Conservation (phyloP, 2,797 vertebrate species). For the Rallus crepitans region DNA sequence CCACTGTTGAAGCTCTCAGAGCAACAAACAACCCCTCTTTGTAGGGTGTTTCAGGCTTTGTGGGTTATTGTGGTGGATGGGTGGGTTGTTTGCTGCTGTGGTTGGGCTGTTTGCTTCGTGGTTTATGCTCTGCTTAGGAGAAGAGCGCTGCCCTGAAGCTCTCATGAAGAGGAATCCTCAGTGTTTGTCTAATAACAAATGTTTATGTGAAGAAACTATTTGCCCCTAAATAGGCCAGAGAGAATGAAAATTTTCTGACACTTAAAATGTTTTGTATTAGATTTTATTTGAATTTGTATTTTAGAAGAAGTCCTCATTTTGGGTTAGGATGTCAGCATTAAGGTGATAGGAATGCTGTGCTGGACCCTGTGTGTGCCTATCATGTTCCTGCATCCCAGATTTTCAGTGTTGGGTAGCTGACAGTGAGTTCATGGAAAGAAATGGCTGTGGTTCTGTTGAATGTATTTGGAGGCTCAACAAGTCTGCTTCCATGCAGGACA, state of each 20-base stretch:
- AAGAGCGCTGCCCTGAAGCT: not conserved
- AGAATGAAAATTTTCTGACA: not conserved
- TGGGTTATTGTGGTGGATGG: accelerated
- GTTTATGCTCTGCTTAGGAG: not conserved
- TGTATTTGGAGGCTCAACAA: not conserved
- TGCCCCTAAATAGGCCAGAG: not conserved
- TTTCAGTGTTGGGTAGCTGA: not conserved
- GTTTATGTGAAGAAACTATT: not conserved
- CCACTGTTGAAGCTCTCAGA: not conserved
- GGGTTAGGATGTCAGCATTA: not conserved
- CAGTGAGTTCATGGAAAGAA: not conserved
- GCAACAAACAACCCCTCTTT: not conserved
- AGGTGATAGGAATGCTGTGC: not conserved
- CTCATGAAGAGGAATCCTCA: not conserved
- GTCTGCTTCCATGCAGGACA: not conserved
- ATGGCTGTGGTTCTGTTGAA: not conserved
- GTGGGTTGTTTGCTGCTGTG: not conserved
- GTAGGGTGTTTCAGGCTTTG: not conserved
- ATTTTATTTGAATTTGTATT: not conserved
- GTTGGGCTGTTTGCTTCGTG: not conserved
- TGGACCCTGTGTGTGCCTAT: not conserved
- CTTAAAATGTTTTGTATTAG: not conserved
- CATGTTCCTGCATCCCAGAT: not conserved
- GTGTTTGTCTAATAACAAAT: not conserved
- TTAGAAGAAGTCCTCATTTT: not conserved